A percentile compares a stretch with the other conserved stretches of the same genome.
Evolutionary conservation across 2,113 vertebrate genomes (phyloP).

Genomic region (Sorex araneus): DNA sequence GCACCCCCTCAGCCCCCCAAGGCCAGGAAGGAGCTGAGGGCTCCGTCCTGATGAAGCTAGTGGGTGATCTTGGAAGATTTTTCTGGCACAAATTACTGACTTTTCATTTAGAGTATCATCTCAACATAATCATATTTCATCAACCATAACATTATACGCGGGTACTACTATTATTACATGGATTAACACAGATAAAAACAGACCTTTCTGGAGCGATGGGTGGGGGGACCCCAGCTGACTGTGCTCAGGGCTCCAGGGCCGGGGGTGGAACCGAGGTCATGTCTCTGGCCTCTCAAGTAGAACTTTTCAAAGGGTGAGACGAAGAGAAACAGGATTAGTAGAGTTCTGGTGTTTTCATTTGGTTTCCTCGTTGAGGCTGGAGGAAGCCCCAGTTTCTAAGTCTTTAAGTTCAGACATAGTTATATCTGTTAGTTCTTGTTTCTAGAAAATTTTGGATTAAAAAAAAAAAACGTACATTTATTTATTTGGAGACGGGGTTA

Average conservation of each 20-base stretch:
- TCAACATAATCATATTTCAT: no score
- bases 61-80: background rate
- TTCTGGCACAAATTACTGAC: background rate
- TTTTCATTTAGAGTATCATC: background rate
- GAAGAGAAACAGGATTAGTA: background rate
- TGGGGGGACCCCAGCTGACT: no score
- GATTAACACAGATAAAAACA: slow-evolving; percentile 19
- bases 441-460: slow-evolving; percentile 35
- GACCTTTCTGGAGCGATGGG: no score
- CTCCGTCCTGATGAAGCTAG: background rate
- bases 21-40: background rate
- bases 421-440: slow-evolving; percentile 26
- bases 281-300: no score
- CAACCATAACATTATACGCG: no score
- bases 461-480: no score
- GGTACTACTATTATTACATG: background rate
- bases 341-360: background rate
- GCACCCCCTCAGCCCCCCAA: background rate
- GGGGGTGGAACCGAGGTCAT: no score
- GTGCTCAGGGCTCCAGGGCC: no score
- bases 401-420: background rate
- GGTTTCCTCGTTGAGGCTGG: background rate
- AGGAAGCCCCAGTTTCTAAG: background rate
- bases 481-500: no score
- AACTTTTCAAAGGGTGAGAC: slow-evolving; percentile 44